Evolutionary conservation across 2,113 vertebrate species (phyloP).

Genomic region (Onychostruthus taczanowskii): DNA sequence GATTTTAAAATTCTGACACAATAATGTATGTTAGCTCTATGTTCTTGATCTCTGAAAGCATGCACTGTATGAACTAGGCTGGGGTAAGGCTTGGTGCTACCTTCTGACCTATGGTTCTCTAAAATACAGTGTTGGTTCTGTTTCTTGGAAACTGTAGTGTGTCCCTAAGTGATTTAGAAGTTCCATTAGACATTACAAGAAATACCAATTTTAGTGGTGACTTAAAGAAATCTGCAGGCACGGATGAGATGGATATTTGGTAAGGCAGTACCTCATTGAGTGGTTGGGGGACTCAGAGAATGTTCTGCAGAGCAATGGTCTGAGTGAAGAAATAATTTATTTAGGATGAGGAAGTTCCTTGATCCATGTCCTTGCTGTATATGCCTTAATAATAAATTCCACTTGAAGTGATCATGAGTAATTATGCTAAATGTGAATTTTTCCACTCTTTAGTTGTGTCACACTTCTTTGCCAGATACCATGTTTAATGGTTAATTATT

Average conservation of each 20-base stretch:
- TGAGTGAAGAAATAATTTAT: neutral
- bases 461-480: neutral
- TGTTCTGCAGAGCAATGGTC: neutral
- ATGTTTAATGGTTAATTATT: constrained; percentile 12
- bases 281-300: rapidly evolving
- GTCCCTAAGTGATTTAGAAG: neutral
- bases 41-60: neutral
- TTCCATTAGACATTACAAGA: neutral
- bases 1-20: neutral
- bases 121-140: neutral
- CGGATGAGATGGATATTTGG: neutral
- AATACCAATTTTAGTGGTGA: neutral
- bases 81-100: neutral
- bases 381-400: neutral
- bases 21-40: neutral
- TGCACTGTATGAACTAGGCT: neutral
- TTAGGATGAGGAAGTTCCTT: neutral
- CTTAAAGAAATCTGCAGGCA: neutral
- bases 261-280: neutral
- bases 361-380: neutral
- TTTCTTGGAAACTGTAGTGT: neutral
- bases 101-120: neutral
- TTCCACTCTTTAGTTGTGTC: neutral
- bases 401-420: neutral
- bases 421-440: neutral